phyloP scores from a whole-genome alignment of 2,113 vertebrate species.

The Xiphias gladius region DNA sequence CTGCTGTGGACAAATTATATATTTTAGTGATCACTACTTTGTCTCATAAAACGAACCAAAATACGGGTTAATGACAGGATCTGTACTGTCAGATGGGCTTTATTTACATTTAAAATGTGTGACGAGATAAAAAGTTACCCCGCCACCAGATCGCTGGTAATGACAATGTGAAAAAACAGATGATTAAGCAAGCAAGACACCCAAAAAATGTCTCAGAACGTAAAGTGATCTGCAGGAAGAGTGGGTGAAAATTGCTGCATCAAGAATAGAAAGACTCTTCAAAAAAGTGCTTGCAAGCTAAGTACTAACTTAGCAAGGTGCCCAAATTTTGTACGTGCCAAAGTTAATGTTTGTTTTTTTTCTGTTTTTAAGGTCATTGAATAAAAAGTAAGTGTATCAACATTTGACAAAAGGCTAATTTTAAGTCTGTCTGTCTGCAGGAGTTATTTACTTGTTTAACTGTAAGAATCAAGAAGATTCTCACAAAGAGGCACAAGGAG shows the following conservation, averaged over 20 bases:
- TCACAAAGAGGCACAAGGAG: too few species aligned
- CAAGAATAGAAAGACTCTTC: not conserved
- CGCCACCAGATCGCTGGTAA: not conserved
- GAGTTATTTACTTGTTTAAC: not conserved
- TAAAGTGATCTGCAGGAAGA: not conserved
- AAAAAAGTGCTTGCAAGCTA: not conserved
- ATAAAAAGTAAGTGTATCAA: too few species aligned
- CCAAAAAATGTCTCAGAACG: not conserved
- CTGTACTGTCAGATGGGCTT: not conserved
- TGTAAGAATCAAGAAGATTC: too few species aligned
- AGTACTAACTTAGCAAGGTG: not conserved
- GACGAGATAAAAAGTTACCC: not conserved
- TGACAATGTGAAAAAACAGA: not conserved
- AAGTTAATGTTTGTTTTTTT: not conserved
- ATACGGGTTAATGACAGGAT: not conserved
- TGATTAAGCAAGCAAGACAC: not conserved
- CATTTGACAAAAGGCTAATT: too few species aligned
- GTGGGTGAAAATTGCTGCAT: conserved; percentile 3
- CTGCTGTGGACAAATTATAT: too few species aligned
- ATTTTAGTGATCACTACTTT: too few species aligned
- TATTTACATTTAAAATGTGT: not conserved
- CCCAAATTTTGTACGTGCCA: not conserved
- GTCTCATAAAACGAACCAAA: not conserved
- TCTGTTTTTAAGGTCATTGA: not conserved
- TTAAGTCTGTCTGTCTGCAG: not conserved